These are phyloP conservation scores for Papilio glaucus DNA, from an alignment of 1,140 invertebrate species.

Conservation along the genomic window DNA sequence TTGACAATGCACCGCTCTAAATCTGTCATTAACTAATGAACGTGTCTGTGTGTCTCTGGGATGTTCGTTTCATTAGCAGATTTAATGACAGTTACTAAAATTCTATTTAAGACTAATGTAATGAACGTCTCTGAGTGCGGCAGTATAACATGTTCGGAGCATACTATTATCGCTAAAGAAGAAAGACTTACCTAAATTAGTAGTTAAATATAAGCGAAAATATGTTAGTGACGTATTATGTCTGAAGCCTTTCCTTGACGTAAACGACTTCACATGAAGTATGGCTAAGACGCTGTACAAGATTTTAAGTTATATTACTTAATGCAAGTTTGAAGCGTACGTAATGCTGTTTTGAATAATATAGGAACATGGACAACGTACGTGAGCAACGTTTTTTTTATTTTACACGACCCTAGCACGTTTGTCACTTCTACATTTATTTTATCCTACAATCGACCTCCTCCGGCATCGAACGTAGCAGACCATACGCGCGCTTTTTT, in stretches of 20 bases:
- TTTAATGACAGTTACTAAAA: no score
- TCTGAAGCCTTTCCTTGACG: slow-evolving; percentile 1
- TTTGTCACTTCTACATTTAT: not conserved
- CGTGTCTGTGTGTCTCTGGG: no score
- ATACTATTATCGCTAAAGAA: not conserved
- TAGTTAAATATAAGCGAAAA: not conserved
- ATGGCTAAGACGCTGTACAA: slow-evolving; percentile 3
- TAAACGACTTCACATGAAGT: not conserved
- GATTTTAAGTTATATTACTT: slow-evolving; percentile 15
- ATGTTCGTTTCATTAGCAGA: no score
- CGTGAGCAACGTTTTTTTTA: not conserved
- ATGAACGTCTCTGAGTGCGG: no score
- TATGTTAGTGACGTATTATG: not conserved
- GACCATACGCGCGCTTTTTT: no score
- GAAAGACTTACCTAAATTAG: not conserved
- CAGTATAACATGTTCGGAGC: no score
- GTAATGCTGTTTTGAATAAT: not conserved
- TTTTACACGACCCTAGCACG: not conserved
- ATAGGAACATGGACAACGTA: not conserved
- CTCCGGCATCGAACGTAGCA: no score
- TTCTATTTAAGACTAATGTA: no score
- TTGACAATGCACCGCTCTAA: no score
- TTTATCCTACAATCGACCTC: not conserved
- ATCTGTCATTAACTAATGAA: no score
- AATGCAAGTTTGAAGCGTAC: not conserved